Evolutionary conservation across 2,113 vertebrate genomes (phyloP).

Genomic region (Thunnus maccoyii): DNA sequence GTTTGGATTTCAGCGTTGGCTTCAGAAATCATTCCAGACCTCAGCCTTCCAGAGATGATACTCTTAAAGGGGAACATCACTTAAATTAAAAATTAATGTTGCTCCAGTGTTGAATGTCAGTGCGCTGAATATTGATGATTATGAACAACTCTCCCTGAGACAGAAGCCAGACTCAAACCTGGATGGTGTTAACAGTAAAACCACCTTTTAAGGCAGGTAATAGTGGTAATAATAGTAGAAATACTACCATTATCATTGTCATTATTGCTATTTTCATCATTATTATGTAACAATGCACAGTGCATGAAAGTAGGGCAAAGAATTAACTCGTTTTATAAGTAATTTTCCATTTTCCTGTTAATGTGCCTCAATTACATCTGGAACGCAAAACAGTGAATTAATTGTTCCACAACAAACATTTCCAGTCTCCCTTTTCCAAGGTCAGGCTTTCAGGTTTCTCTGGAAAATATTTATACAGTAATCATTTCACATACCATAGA

Average conservation of each 20-base stretch:
- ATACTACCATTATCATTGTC: not conserved
- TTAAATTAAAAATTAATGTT: conserved; percentile 60
- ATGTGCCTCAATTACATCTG: no score
- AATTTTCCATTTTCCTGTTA: no score
- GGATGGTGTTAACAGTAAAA: not conserved
- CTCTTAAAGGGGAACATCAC: conserved; percentile 44
- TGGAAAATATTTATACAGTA: no score
- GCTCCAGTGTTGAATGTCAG: conserved; percentile 42
- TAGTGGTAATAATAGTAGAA: no score
- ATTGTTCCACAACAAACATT: not conserved
- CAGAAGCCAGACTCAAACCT: not conserved
- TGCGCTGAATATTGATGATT: conserved; percentile 47
- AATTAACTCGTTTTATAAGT: no score
- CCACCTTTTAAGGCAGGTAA: not conserved
- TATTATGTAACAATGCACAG: no score
- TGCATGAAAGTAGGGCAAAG: no score
- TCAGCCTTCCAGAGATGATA: conserved; percentile 27
- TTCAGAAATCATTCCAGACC: conserved; percentile 48
- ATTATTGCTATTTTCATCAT: not conserved
- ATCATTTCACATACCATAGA: no score
- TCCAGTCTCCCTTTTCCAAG: not conserved
- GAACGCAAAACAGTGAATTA: not conserved
- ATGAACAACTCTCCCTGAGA: not conserved
- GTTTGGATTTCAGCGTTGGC: conserved; percentile 33
- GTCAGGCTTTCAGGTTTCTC: no score